Base-by-base conservation (phyloP, 1,140 invertebrate genomes). In the Teleopsis dalmanni region DNA sequence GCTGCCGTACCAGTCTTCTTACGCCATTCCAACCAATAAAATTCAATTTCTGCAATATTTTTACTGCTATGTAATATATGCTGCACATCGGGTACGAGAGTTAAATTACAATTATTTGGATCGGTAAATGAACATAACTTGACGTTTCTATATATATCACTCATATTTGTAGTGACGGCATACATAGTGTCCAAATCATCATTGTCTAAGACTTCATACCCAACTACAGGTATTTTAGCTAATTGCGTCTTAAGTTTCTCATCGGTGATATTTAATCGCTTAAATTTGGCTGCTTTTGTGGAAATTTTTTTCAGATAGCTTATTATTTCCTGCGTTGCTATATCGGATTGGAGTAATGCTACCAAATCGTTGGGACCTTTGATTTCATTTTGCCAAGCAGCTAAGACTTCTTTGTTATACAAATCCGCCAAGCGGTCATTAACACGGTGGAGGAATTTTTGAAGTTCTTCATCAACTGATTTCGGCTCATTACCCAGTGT, bases 11-110 rank as follows among this genome's bases (percentile, higher is more conserved):
- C 65, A 1, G 60, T 57, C 16, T 49, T 43, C 0, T 45, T 48
- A 2, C 61, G 53, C 65, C 65, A 69, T 45, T 69, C 62, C 10
- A 59, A 45, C 65, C 65, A 68, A 46, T 69, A 69, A 37, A 59
- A 61, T 26, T 69, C 61, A 16, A 69, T 62, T 51, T 69, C 65
- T 10, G 53, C 46, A 4, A 58, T 41, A 55, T 69, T 45, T 0
- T 46, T 36, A 18, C 55, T 59, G 0, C 50, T 47, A 31, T 64
- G 57, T 16, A 69, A 42, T 40, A 60, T 48, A 0, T 50, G 21
- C 36, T 64, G 61, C 4, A 69, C 58, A 9, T 64, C 58, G 1
- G 65, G 65, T 40, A 64, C 61, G 7, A 69, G 47, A 0, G 41
- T 31, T 4, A 68, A 38, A 9, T 53, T 56, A 41, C 65, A 69